Evolutionary conservation across 2,888 invertebrate genomes (phyloP).

Genomic region (Pherbina coryleti): DNA sequence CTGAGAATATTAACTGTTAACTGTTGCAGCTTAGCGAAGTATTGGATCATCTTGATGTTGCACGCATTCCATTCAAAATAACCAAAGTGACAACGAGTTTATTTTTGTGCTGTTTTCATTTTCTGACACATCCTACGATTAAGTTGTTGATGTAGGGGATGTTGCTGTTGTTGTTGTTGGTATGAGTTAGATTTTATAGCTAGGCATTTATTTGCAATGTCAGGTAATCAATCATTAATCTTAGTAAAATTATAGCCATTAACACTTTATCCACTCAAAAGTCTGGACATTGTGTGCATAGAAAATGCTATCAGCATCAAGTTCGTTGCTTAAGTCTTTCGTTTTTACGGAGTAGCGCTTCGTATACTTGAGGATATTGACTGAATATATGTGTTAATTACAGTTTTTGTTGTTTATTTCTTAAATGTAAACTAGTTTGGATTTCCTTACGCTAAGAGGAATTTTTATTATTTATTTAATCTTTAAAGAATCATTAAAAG

Average conservation of each 20-base stretch:
- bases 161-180: neutral
- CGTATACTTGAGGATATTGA: too few relatives aligned
- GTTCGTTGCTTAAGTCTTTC: slow-evolving; percentile 24
- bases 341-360: neutral
- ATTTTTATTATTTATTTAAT: neutral
- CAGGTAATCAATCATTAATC: too few relatives aligned
- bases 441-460: neutral
- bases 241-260: too few relatives aligned
- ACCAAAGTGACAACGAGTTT: neutral
- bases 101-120: neutral
- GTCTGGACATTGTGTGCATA: neutral
- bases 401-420: neutral
- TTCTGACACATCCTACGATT: neutral
- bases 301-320: neutral
- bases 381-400: too few relatives aligned
- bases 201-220: neutral
- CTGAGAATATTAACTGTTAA: neutral
- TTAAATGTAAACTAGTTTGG: neutral
- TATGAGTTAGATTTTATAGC: neutral
- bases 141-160: neutral
- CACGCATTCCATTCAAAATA: neutral
- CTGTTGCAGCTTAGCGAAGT: neutral
- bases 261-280: too few relatives aligned
- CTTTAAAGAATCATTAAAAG: neutral
- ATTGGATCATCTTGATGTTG: neutral